phyloP scores from a whole-genome alignment of 2,797 vertebrate species.

The Chelonia mydas region DNA sequence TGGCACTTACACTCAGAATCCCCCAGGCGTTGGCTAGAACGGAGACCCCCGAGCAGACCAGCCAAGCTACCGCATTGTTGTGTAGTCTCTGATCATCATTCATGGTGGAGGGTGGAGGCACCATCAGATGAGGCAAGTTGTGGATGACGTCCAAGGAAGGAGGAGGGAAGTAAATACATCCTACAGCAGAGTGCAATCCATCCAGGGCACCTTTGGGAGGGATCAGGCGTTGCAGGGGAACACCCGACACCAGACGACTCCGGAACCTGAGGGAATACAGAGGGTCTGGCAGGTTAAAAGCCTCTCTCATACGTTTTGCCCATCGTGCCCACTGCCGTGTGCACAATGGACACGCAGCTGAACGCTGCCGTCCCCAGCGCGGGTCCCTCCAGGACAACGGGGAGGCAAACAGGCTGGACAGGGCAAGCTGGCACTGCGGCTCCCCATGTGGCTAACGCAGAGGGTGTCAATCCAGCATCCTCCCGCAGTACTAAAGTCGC shows the following conservation, averaged over 20 bases:
- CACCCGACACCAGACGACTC: background rate
- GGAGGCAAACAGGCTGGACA: background rate
- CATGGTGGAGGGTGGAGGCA: conserved; percentile 81
- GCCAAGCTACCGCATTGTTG: conserved; percentile 92
- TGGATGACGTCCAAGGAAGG: background rate
- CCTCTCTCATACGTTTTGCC: background rate
- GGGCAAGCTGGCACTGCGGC: background rate
- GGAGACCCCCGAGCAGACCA: conserved; percentile 91
- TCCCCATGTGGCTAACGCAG: background rate
- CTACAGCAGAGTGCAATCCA: conserved; percentile 27
- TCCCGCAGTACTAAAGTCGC: background rate
- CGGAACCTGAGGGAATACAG: background rate
- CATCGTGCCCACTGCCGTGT: background rate
- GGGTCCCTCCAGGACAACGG: background rate
- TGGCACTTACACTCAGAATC: conserved; percentile 93
- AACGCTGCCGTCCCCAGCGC: background rate
- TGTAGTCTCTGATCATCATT: conserved; percentile 89
- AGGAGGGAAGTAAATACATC: conserved; percentile 42
- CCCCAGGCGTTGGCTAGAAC: conserved; percentile 94
- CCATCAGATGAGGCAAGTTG: conserved; percentile 47
- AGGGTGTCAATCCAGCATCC: background rate
- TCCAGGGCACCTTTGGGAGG: background rate
- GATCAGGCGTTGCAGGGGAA: background rate
- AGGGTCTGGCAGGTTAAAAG: background rate
- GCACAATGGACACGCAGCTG: background rate